phyloP scores from a whole-genome alignment of 2,797 vertebrate genomes.

The Scleropages formosus region DNA sequence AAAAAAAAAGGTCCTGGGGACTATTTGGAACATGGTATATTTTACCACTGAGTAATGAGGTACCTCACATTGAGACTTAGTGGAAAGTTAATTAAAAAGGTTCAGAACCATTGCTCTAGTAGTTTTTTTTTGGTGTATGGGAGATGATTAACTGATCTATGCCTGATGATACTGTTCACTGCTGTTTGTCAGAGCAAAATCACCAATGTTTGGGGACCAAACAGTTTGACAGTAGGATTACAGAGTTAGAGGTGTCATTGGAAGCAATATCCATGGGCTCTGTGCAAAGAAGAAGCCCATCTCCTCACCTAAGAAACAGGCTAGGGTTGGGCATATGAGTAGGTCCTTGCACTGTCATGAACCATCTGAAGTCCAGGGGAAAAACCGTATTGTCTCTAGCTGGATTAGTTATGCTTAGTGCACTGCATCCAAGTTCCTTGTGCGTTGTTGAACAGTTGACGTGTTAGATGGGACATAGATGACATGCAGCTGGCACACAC shows the following conservation, averaged over 20 bases:
- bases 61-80: background rate
- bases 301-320: background rate
- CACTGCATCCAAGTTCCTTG: background rate
- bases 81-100: background rate
- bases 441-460: slow-evolving; percentile 6
- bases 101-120: background rate
- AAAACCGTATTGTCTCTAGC: background rate
- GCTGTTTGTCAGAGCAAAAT: slow-evolving; percentile 10
- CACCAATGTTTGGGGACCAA: background rate
- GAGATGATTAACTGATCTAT: background rate
- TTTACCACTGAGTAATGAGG: background rate
- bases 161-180: slow-evolving; percentile 9
- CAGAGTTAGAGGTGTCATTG: background rate
- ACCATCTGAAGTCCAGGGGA: background rate
- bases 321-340: background rate
- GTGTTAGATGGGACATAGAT: slow-evolving; percentile 57
- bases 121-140: background rate
- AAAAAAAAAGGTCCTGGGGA: too few relatives aligned
- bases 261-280: background rate
- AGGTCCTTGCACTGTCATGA: background rate
- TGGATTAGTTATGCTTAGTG: background rate
- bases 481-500: slow-evolving; percentile 68
- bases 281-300: slow-evolving; percentile 1
- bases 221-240: background rate
- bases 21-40: background rate